These are phyloP conservation scores for Isaurus tuberculatus DNA, from an alignment of 92 coral and sea anemone genomes.

Conservation along the genomic window DNA sequence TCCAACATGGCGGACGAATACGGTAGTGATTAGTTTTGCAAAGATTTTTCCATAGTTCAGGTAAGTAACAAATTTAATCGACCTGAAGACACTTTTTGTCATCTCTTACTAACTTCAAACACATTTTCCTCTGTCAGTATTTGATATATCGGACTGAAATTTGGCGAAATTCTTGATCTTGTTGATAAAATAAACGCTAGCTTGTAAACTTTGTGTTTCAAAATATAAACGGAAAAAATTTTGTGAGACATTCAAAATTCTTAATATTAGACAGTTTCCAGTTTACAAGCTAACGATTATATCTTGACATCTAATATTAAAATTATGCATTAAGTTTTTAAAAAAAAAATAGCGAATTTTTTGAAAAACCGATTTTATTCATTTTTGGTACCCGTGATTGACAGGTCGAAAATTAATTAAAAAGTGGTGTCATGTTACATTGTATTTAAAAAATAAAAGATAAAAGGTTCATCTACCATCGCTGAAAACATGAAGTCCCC, in stretches of 20 bases:
- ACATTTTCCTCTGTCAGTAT: conserved; percentile 3
- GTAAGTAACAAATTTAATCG: neutral
- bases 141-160: conserved; percentile 1
- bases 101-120: neutral
- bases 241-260: neutral
- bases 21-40: neutral
- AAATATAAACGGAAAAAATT: neutral
- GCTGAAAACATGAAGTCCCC: conserved; percentile 9
- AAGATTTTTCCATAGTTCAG: neutral
- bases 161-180: neutral
- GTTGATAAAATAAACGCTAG: neutral
- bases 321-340: neutral
- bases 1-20: neutral
- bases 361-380: neutral
- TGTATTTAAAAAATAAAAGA: neutral
- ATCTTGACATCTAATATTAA: neutral
- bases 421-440: no score
- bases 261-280: neutral
- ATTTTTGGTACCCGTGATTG: no score
- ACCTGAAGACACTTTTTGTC: neutral
- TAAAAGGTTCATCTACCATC: neutral
- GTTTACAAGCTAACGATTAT: neutral
- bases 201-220: neutral
- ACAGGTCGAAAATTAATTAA: no score
- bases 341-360: neutral